Conservation (phyloP, 2,113 vertebrate species). For the Verasper variegatus region DNA sequence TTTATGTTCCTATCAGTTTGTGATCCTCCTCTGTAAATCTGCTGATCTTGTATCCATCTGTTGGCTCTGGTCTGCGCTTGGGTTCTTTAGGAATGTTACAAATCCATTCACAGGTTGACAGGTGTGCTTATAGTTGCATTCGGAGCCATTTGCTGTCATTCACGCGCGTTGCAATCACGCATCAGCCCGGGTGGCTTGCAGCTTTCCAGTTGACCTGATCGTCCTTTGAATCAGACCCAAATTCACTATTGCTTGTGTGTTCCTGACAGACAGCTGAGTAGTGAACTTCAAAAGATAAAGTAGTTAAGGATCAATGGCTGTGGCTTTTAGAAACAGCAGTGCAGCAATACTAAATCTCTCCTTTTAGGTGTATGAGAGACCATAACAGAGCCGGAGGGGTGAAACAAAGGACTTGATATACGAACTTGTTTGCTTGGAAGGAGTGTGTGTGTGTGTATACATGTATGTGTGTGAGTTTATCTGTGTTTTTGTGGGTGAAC, state of each 20-base stretch:
- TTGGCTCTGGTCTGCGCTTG: slow-evolving; percentile 10
- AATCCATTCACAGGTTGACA: slow-evolving; percentile 58
- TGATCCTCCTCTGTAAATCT: slow-evolving; percentile 14
- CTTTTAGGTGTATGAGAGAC: slow-evolving; percentile 16
- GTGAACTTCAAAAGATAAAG: slow-evolving; percentile 44
- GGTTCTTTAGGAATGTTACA: slow-evolving; percentile 35
- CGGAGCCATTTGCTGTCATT: slow-evolving; percentile 39
- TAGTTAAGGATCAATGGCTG: slow-evolving; percentile 39
- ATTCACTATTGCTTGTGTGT: slow-evolving; percentile 14
- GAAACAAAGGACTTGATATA: slow-evolving; percentile 9
- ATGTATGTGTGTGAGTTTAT: slow-evolving; percentile 19
- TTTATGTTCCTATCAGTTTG: slow-evolving; percentile 11
- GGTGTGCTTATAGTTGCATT: slow-evolving; percentile 49
- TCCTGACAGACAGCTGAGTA: slow-evolving; percentile 35
- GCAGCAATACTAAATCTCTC: slow-evolving; percentile 24
- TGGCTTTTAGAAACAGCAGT: slow-evolving; percentile 29
- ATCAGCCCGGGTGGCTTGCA: slow-evolving; percentile 18
- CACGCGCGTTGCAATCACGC: slow-evolving; percentile 23
- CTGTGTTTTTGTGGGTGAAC: slow-evolving; percentile 26
- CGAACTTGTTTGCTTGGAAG: slow-evolving; percentile 16
- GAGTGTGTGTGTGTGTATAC: neutral
- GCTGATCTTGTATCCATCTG: slow-evolving; percentile 43
- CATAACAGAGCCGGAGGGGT: slow-evolving; percentile 9
- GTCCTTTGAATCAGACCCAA: slow-evolving; percentile 24
- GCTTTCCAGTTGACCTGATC: slow-evolving; percentile 26